A percentile compares a stretch with the other conserved stretches of the same genome.
Evolutionary conservation across 2,888 invertebrate species (phyloP).

Genomic region (Parelbella ahira): DNA sequence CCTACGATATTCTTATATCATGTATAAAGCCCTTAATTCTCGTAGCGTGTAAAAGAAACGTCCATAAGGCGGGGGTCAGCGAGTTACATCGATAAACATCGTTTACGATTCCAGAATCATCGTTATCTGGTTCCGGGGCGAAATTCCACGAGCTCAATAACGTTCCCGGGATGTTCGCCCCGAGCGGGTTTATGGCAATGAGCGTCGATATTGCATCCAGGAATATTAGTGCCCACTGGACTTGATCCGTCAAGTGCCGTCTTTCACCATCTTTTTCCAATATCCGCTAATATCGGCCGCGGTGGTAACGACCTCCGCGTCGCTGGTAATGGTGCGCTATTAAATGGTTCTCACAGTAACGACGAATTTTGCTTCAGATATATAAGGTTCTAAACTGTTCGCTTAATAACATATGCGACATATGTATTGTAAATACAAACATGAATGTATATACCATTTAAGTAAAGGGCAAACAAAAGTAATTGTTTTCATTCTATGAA

Average conservation of each 20-base stretch:
- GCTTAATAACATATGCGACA: too few relatives aligned
- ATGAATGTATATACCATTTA: too few relatives aligned
- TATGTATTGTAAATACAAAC: too few relatives aligned
- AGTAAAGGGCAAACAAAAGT: too few relatives aligned
- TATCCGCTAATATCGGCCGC: constrained; percentile 55
- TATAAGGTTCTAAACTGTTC: too few relatives aligned
- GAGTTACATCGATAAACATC: constrained; percentile 57
- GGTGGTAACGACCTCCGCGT: constrained; percentile 5
- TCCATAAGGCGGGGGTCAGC: constrained; percentile 30
- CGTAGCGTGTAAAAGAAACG: too few relatives aligned
- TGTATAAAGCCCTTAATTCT: too few relatives aligned
- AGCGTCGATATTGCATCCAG: constrained; percentile 44
- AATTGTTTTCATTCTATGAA: too few relatives aligned
- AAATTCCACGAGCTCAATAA: constrained; percentile 61
- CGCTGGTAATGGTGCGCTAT: constrained; percentile 5
- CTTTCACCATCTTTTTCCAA: constrained; percentile 60
- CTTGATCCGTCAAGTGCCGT: constrained; percentile 56
- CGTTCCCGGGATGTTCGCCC: constrained; percentile 35
- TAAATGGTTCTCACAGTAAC: constrained; percentile 1
- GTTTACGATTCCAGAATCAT: constrained; percentile 59
- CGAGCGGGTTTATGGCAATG: constrained; percentile 13
- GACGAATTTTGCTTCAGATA: neutral
- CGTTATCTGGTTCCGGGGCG: constrained; percentile 54
- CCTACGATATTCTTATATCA: too few relatives aligned
- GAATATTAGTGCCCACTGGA: constrained; percentile 56